These are phyloP conservation scores for Acromyrmex heyeri DNA, from an alignment of 1,140 invertebrate genomes.

Conservation along the genomic window DNA sequence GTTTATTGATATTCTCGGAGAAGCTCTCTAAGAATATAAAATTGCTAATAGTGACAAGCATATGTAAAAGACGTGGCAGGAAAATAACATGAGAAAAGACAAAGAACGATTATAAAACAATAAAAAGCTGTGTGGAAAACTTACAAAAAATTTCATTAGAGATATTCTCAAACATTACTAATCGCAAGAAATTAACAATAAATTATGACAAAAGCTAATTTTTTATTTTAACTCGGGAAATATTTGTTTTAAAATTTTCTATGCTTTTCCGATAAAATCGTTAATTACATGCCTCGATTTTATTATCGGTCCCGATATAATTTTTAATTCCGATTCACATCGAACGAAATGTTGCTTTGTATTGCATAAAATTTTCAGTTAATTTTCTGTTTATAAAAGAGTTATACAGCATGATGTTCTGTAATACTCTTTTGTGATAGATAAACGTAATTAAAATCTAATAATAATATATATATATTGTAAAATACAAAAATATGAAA, in stretches of 20 bases:
- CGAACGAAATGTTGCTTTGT: constrained; percentile 13
- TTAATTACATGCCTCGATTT: constrained; percentile 22
- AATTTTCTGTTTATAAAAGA: neutral
- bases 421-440: neutral
- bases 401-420: neutral
- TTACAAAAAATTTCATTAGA: neutral
- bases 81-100: too few relatives aligned
- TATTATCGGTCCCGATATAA: constrained; percentile 32
- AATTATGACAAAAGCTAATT: too few relatives aligned
- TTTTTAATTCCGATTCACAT: constrained; percentile 37
- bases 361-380: constrained; percentile 36
- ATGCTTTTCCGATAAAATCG: neutral
- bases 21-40: too few relatives aligned
- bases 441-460: neutral
- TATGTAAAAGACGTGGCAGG: too few relatives aligned
- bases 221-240: too few relatives aligned
- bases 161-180: neutral
- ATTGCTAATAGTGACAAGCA: too few relatives aligned
- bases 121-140: neutral
- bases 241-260: neutral
- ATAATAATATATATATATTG: neutral
- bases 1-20: too few relatives aligned
- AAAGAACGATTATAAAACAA: too few relatives aligned
- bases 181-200: too few relatives aligned
- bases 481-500: neutral